phyloP scores from a whole-genome alignment of 2,888 invertebrate species.

The Amphipyra tragopoginis region DNA sequence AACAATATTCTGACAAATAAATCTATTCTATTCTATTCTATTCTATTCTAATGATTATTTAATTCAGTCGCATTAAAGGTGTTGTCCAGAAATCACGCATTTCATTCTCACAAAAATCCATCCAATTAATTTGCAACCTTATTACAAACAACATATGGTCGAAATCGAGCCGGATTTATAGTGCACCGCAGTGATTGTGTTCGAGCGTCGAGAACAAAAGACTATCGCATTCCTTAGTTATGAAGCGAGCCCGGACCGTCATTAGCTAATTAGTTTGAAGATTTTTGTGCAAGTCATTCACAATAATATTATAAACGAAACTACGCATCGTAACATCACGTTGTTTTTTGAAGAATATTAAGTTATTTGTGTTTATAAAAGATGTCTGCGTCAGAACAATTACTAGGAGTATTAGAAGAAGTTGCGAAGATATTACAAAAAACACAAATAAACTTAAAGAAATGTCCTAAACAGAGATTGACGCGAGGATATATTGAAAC shows the following conservation, averaged over 20 bases:
- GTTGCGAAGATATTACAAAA: slow-evolving; percentile 6
- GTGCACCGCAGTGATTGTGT: not conserved
- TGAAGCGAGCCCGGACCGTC: slow-evolving; percentile 10
- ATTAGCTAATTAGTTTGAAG: not conserved
- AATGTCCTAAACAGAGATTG: slow-evolving; percentile 16
- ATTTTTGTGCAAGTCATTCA: not conserved
- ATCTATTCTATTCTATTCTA: no score
- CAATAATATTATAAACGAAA: not conserved
- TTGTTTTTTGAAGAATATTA: no score
- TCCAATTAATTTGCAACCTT: no score
- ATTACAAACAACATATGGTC: slow-evolving; percentile 7
- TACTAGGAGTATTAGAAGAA: slow-evolving; percentile 13
- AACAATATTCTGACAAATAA: no score
- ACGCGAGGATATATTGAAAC: slow-evolving; percentile 17
- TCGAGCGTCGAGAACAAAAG: slow-evolving; percentile 7
- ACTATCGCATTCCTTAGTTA: slow-evolving; percentile 13
- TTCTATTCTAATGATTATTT: no score
- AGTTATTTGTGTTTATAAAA: no score
- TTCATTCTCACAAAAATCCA: no score
- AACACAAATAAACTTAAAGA: slow-evolving; percentile 22
- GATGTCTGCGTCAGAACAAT: slow-evolving; percentile 11
- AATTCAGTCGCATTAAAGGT: no score
- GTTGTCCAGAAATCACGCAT: no score
- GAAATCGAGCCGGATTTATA: slow-evolving; percentile 2
- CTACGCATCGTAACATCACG: not conserved